Conservation (phyloP, 2,888 invertebrate genomes). For the Nomada ruficornis region DNA sequence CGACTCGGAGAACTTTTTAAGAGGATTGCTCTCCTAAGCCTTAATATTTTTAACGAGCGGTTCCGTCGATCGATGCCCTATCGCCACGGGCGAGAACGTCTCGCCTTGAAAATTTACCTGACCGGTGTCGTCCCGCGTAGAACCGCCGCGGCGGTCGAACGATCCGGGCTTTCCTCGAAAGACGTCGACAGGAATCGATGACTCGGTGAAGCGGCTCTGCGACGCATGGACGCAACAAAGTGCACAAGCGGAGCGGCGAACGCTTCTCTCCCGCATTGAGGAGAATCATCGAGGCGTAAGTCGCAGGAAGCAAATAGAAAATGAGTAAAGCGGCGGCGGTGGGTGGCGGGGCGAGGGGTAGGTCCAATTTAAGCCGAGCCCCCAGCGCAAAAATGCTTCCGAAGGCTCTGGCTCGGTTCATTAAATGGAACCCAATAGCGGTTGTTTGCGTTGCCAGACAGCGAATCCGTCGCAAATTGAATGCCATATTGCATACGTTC, state of each 20-base stretch:
- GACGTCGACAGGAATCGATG: not conserved
- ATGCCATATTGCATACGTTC: conserved; percentile 80
- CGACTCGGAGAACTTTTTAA: conserved; percentile 67
- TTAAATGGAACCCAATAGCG: conserved; percentile 82
- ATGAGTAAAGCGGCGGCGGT: conserved; percentile 53
- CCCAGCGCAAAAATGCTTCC: conserved; percentile 78
- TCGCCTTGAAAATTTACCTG: conserved; percentile 41
- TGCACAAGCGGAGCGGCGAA: conserved; percentile 4
- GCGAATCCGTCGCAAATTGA: conserved; percentile 80
- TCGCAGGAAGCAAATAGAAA: conserved; percentile 71
- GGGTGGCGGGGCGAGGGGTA: conserved; percentile 54
- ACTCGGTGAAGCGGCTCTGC: not conserved
- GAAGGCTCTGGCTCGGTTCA: conserved; percentile 79
- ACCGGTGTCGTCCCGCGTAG: conserved; percentile 10
- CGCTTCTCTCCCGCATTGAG: conserved; percentile 18
- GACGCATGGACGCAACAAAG: conserved; percentile 21
- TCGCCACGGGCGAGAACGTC: conserved; percentile 20
- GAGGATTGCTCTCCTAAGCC: conserved; percentile 72
- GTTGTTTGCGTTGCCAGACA: conserved; percentile 81
- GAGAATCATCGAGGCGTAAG: conserved; percentile 64
- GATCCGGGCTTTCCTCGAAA: not conserved
- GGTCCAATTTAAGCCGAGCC: conserved; percentile 80
- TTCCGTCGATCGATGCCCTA: conserved; percentile 39
- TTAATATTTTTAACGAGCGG: conserved; percentile 73
- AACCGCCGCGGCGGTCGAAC: not conserved